These are phyloP conservation scores for Nomia melanderi DNA, from an alignment of 1,140 invertebrate genomes.

Conservation along the genomic window DNA sequence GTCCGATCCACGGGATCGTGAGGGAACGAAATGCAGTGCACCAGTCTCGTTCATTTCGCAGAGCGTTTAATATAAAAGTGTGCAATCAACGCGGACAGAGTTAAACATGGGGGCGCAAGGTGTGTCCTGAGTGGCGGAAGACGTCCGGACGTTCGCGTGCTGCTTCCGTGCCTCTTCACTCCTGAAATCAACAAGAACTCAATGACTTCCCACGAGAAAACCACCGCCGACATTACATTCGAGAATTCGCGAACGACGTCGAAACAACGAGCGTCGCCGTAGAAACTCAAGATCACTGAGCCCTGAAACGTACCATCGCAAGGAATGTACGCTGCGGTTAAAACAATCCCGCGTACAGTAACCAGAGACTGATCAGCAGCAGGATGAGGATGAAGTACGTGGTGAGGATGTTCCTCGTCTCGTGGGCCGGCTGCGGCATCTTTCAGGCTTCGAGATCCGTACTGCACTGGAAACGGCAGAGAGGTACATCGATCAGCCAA, in stretches of 20 bases:
- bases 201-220: not conserved
- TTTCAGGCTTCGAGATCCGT: slow-evolving; percentile 28
- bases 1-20: too few species aligned
- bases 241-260: too few species aligned
- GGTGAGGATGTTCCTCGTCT: slow-evolving; percentile 79
- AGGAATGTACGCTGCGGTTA: slow-evolving; percentile 64
- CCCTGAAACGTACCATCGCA: slow-evolving; percentile 59
- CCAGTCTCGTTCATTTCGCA: slow-evolving; percentile 31
- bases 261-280: slow-evolving; percentile 16
- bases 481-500: too few species aligned
- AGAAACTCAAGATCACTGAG: not conserved
- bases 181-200: slow-evolving; percentile 49
- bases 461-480: slow-evolving; percentile 16
- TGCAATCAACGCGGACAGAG: not conserved
- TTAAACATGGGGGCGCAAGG: not conserved
- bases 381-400: slow-evolving; percentile 80
- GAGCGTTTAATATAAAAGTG: not conserved
- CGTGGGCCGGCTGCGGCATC: slow-evolving; percentile 70
- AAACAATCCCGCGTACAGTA: slow-evolving; percentile 79
- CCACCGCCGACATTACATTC: too few species aligned
- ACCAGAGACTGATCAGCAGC: slow-evolving; percentile 78
- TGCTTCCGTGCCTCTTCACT: slow-evolving; percentile 40
- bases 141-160: slow-evolving; percentile 15
- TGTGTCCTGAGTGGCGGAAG: slow-evolving; percentile 11
- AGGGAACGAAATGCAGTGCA: not conserved